Percentiles rank a stretch among this genome's conserved stretches.
Evolutionary conservation across 2,113 vertebrate species (phyloP).

Genomic region (Eublepharis macularius): DNA sequence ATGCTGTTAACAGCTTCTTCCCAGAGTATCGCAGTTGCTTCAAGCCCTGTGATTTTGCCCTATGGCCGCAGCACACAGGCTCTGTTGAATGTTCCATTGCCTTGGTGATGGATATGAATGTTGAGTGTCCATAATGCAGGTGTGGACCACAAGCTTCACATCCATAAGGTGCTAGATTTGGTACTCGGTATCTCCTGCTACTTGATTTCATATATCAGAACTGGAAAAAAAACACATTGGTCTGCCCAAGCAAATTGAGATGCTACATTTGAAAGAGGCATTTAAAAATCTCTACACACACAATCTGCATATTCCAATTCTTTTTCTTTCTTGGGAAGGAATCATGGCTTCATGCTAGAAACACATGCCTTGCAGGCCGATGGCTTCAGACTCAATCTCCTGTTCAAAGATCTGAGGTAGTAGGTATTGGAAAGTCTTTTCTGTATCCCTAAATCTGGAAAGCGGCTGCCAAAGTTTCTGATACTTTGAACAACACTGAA

Average conservation of each 20-base stretch:
- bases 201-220: neutral
- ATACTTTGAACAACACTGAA: no score
- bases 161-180: neutral
- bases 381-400: no score
- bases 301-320: neutral
- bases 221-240: neutral
- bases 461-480: no score
- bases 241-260: no score
- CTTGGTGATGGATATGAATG: neutral
- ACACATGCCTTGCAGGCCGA: no score
- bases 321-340: neutral
- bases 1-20: neutral
- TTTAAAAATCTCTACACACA: neutral
- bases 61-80: neutral
- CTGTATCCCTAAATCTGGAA: no score
- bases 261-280: neutral
- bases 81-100: neutral
- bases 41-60: neutral
- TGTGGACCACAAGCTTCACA: neutral
- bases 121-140: neutral
- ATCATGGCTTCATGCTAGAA: no score
- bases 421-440: no score
- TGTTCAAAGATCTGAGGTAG: no score
- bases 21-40: neutral
- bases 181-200: neutral